Conservation (phyloP, 2,797 vertebrate genomes). For the Smutsia temminckii region DNA sequence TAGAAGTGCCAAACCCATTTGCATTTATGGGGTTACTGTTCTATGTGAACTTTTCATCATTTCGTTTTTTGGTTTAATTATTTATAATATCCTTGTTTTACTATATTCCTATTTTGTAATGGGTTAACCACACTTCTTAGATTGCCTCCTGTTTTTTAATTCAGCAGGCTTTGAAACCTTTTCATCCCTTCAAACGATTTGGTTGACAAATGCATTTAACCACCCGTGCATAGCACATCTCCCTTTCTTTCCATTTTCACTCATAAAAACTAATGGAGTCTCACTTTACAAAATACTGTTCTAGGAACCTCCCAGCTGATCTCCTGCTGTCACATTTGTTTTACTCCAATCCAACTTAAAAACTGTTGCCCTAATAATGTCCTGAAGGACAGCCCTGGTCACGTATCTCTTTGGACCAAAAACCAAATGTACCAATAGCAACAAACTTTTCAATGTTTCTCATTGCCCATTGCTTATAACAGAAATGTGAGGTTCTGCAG, state of each 20-base stretch:
- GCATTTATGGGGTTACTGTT: not conserved
- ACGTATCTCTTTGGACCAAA: not conserved
- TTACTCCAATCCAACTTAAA: not conserved
- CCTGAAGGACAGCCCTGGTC: not conserved
- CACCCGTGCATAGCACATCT: not conserved
- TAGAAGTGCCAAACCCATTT: not conserved
- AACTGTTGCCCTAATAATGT: not conserved
- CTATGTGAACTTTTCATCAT: not conserved
- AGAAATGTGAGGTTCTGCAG: not conserved
- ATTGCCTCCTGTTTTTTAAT: not conserved
- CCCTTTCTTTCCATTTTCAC: not conserved
- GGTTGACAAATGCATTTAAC: not conserved
- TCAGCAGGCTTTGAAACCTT: not conserved
- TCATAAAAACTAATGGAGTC: not conserved
- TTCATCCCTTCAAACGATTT: not conserved
- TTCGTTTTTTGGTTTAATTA: not conserved
- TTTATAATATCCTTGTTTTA: not conserved
- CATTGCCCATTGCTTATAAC: not conserved
- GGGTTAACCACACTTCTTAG: not conserved
- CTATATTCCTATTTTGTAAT: not conserved
- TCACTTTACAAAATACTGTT: not conserved
- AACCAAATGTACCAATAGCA: not conserved
- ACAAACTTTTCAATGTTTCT: not conserved
- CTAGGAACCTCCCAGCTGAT: not conserved
- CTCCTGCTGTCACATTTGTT: not conserved